Conservation (phyloP, 2,797 vertebrate species). For the Lepidocolaptes lacrymiger region DNA sequence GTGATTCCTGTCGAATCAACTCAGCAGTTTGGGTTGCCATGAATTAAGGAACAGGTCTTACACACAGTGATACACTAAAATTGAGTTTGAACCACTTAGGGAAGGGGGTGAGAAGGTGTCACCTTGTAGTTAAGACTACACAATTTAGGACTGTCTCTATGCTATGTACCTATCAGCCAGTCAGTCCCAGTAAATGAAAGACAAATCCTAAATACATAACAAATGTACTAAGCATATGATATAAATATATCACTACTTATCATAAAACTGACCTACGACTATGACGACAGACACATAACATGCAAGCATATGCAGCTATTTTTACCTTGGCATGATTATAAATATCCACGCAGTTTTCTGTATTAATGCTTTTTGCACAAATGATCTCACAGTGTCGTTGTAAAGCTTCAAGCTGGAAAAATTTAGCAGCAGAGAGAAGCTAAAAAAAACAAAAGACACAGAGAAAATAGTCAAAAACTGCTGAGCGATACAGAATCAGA, state of each 20-base stretch:
- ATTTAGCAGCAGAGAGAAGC: conserved; percentile 97
- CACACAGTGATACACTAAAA: neutral
- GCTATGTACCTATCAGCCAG: neutral
- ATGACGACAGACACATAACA: neutral
- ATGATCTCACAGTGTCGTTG: conserved; percentile 99
- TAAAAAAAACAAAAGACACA: conserved; percentile 62
- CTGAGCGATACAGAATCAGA: neutral
- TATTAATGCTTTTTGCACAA: conserved; percentile 97
- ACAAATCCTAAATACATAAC: neutral
- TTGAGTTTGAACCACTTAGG: neutral
- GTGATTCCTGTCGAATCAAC: neutral
- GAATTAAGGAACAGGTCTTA: neutral
- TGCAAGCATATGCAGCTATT: neutral
- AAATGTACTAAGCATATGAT: neutral
- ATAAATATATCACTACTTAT: neutral
- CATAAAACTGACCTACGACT: neutral
- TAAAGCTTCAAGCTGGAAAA: conserved; percentile 98
- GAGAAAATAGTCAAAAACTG: conserved; percentile 51
- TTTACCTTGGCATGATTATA: conserved; percentile 98
- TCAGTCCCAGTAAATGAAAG: neutral
- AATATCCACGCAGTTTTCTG: conserved; percentile 96
- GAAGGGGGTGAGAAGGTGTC: neutral
- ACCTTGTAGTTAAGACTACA: neutral
- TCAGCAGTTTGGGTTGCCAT: neutral
- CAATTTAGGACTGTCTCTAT: neutral